Evolutionary conservation across 2,797 vertebrate species (phyloP).

Genomic region (Coreius guichenoti): DNA sequence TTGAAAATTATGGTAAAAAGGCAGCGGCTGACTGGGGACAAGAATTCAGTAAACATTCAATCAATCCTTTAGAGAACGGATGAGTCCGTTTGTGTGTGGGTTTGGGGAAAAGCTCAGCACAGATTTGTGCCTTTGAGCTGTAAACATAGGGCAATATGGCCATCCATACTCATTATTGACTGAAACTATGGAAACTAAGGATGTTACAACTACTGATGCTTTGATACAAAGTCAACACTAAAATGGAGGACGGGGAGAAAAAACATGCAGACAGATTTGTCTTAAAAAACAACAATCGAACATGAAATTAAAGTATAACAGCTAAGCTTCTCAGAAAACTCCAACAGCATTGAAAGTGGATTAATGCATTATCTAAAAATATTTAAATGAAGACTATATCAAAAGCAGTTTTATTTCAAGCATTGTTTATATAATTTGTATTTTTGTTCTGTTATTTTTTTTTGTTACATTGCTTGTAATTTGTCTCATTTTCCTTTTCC

Average conservation of each 20-base stretch:
- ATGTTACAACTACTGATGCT: neutral
- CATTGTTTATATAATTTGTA: neutral
- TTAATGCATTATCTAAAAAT: neutral
- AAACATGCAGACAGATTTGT: neutral
- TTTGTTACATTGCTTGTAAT: neutral
- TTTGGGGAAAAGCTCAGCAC: conserved; percentile 9
- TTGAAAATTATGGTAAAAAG: conserved; percentile 41
- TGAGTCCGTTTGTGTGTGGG: conserved; percentile 42
- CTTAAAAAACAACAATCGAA: neutral
- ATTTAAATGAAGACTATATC: neutral
- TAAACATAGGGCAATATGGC: conserved; percentile 6
- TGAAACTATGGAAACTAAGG: neutral
- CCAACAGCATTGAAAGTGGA: neutral
- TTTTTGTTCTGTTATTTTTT: neutral
- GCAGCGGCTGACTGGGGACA: neutral
- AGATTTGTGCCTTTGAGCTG: conserved; percentile 20
- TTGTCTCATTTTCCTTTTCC: too few relatives aligned
- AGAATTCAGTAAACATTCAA: conserved; percentile 24
- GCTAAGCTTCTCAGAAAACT: neutral
- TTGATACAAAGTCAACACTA: neutral
- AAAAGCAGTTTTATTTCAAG: neutral
- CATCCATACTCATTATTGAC: neutral
- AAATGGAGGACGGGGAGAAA: neutral
- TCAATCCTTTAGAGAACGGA: conserved; percentile 47
- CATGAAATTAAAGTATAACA: neutral